phyloP scores from a whole-genome alignment of 2,797 vertebrate genomes.

The Percopsis omiscomaycus region DNA sequence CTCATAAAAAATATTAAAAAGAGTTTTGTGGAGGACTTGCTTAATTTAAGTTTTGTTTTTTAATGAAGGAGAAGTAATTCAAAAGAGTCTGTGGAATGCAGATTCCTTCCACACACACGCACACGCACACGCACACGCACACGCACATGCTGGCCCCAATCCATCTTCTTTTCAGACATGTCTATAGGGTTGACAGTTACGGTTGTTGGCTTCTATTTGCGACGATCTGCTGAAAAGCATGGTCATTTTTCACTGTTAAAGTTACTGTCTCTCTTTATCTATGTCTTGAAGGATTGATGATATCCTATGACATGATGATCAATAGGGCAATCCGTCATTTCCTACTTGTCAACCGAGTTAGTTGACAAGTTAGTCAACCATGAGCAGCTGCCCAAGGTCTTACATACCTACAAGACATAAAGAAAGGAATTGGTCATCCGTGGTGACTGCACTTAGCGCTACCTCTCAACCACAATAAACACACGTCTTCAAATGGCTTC shows the following conservation, averaged over 20 bases:
- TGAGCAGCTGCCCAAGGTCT: neutral
- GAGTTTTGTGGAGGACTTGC: too few species aligned
- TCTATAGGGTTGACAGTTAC: too few species aligned
- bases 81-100: too few species aligned
- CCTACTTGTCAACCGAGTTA: neutral
- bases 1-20: too few species aligned
- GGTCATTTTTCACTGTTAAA: neutral
- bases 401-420: neutral
- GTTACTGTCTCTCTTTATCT: neutral
- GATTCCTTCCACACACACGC: too few species aligned
- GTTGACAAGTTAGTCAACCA: neutral
- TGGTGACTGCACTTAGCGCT: neutral
- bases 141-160: too few species aligned
- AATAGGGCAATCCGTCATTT: conserved; percentile 19
- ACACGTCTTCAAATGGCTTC: neutral
- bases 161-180: too few species aligned
- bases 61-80: too few species aligned
- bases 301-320: neutral
- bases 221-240: too few species aligned
- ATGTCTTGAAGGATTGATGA: neutral
- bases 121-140: too few species aligned
- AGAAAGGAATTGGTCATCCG: neutral
- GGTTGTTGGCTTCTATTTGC: too few species aligned
- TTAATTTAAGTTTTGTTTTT: too few species aligned
- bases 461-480: conserved; percentile 11